Percentiles rank a stretch among this genome's conserved stretches.
Conservation (phyloP, 2,888 invertebrate genomes). For the Nymphalis urticae region DNA sequence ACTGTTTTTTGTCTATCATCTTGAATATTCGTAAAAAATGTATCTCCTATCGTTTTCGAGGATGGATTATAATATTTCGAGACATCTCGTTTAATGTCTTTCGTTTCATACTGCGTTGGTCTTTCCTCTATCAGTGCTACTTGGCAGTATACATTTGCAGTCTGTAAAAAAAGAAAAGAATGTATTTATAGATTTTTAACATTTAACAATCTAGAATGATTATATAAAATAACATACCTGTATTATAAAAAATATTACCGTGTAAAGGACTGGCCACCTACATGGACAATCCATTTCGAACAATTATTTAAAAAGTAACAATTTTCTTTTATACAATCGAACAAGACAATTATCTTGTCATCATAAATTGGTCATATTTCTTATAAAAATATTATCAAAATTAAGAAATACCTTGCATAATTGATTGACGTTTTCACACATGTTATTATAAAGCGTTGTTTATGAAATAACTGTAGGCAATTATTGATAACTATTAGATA, state of each 20-base stretch:
- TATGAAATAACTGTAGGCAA: slow-evolving; percentile 10
- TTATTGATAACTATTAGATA: slow-evolving; percentile 1
- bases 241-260: slow-evolving; percentile 46
- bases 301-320: slow-evolving; percentile 47
- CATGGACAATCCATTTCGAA: slow-evolving; percentile 56
- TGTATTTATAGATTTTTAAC: slow-evolving; percentile 9
- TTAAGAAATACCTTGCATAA: slow-evolving; percentile 54
- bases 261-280: slow-evolving; percentile 48
- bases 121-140: slow-evolving; percentile 28
- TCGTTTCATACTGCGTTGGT: background rate
- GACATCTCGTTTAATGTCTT: background rate
- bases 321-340: slow-evolving; percentile 53
- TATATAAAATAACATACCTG: slow-evolving; percentile 49
- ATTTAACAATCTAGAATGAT: background rate
- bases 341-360: slow-evolving; percentile 27
- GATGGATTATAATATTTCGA: slow-evolving; percentile 17
- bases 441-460: slow-evolving; percentile 36
- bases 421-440: slow-evolving; percentile 37
- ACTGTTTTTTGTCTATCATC: slow-evolving; percentile 16
- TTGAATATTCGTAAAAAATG: background rate
- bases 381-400: slow-evolving; percentile 49
- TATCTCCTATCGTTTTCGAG: slow-evolving; percentile 32
- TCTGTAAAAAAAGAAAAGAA: slow-evolving; percentile 34
- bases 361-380: slow-evolving; percentile 32
- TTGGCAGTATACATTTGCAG: slow-evolving; percentile 36